phyloP scores from a whole-genome alignment of 2,888 invertebrate species.

The Cosmopolites sordidus region DNA sequence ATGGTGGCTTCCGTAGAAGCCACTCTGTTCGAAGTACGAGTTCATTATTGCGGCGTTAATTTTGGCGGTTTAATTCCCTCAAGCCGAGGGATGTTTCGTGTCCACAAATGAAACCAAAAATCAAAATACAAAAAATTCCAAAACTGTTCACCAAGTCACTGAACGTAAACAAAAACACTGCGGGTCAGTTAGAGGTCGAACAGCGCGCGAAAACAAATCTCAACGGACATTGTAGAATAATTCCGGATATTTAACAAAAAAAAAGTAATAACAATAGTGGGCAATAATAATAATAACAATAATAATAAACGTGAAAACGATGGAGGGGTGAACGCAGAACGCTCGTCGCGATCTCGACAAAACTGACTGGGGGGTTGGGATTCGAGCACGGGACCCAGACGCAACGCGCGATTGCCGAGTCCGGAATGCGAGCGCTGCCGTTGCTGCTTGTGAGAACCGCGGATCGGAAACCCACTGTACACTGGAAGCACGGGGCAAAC shows the following conservation, averaged over 20 bases:
- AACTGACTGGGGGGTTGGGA: background rate
- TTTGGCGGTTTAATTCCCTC: slow-evolving; percentile 38
- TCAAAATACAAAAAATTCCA: background rate
- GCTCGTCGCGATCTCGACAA: too few species aligned
- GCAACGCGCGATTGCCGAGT: slow-evolving; percentile 46
- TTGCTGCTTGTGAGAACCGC: slow-evolving; percentile 54
- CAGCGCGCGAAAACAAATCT: too few species aligned
- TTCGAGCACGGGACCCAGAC: slow-evolving; percentile 43
- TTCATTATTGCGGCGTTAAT: slow-evolving; percentile 65
- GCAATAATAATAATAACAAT: slow-evolving; percentile 38
- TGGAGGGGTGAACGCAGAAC: too few species aligned
- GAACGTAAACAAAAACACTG: background rate
- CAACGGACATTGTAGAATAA: too few species aligned
- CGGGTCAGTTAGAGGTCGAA: too few species aligned
- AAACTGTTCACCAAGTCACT: background rate
- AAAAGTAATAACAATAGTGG: slow-evolving; percentile 21
- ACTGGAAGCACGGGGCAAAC: slow-evolving; percentile 59
- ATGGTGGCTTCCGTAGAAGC: slow-evolving; percentile 90
- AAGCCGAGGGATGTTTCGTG: slow-evolving; percentile 37
- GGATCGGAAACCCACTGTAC: slow-evolving; percentile 55
- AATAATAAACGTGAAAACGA: slow-evolving; percentile 39
- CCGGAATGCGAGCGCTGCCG: slow-evolving; percentile 57
- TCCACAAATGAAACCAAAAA: slow-evolving; percentile 21
- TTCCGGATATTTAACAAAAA: background rate
- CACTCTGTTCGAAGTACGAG: slow-evolving; percentile 94